Conservation (phyloP, 2,888 invertebrate species). For the Andricus curvator region DNA sequence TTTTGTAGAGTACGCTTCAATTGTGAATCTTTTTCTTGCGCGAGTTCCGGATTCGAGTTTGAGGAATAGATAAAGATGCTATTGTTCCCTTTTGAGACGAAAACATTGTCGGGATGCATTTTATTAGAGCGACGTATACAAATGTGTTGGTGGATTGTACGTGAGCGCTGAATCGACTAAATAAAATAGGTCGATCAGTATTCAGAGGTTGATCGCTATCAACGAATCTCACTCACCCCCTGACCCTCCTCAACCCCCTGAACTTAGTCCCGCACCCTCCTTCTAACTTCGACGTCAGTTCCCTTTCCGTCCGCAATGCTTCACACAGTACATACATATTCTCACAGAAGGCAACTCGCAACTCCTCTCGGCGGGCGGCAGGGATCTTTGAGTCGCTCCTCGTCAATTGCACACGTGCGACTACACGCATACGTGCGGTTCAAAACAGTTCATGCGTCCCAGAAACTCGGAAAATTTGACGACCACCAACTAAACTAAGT, state of each 20-base stretch:
- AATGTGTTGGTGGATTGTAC: neutral
- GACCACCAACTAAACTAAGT: conserved; percentile 1
- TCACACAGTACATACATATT: neutral
- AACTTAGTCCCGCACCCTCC: conserved; percentile 7
- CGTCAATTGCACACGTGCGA: conserved; percentile 22
- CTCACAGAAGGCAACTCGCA: neutral
- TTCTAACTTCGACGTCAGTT: conserved; percentile 18
- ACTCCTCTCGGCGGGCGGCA: neutral
- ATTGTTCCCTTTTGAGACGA: conserved; percentile 2
- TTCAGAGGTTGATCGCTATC: conserved; percentile 30
- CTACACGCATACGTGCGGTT: conserved; percentile 12
- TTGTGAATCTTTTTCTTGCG: neutral
- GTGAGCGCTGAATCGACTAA: conserved; percentile 21
- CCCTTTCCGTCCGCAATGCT: neutral
- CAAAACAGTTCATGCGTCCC: conserved; percentile 30
- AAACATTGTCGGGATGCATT: conserved; percentile 19
- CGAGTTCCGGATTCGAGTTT: neutral
- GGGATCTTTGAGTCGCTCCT: conserved; percentile 12
- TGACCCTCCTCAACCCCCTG: neutral
- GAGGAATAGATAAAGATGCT: conserved; percentile 13
- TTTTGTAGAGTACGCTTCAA: too few relatives aligned
- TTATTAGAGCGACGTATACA: conserved; percentile 5
- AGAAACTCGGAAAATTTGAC: conserved; percentile 20
- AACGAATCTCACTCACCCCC: conserved; percentile 17
- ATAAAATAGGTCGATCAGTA: conserved; percentile 32